phyloP scores from a whole-genome alignment of 2,797 vertebrate species.

The Florisuga fusca region DNA sequence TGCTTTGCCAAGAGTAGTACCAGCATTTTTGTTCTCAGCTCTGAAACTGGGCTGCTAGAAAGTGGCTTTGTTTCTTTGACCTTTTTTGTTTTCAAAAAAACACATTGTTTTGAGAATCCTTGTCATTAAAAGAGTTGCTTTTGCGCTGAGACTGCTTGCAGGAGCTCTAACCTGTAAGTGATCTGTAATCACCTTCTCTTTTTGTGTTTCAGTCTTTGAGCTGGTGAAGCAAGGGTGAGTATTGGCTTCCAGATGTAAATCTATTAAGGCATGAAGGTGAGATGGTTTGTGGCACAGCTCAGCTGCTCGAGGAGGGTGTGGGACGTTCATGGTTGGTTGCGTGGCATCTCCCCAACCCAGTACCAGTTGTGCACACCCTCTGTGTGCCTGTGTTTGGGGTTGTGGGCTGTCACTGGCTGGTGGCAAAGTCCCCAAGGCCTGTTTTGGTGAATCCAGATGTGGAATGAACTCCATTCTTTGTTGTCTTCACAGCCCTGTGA shows the following conservation, averaged over 20 bases:
- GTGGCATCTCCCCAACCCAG: not conserved
- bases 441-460: not conserved
- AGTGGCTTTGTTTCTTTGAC: not conserved
- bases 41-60: not conserved
- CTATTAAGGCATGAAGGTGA: not conserved
- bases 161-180: not conserved
- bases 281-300: not conserved
- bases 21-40: not conserved
- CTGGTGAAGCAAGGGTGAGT: slow-evolving; percentile 98
- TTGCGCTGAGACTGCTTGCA: not conserved
- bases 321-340: not conserved
- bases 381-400: not conserved
- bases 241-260: not conserved
- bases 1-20: not conserved
- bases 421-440: not conserved
- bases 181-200: slow-evolving; percentile 28
- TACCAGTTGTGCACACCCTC: not conserved
- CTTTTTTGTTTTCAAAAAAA: not conserved
- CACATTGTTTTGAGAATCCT: not conserved
- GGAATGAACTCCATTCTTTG: fast-evolving
- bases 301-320: not conserved
- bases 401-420: not conserved
- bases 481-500: slow-evolving; percentile 85
- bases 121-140: not conserved
- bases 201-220: slow-evolving; percentile 90